A percentile compares a stretch with the other conserved stretches of the same genome.
Conservation (phyloP, 2,113 vertebrate genomes). For the Polypterus bichir region DNA sequence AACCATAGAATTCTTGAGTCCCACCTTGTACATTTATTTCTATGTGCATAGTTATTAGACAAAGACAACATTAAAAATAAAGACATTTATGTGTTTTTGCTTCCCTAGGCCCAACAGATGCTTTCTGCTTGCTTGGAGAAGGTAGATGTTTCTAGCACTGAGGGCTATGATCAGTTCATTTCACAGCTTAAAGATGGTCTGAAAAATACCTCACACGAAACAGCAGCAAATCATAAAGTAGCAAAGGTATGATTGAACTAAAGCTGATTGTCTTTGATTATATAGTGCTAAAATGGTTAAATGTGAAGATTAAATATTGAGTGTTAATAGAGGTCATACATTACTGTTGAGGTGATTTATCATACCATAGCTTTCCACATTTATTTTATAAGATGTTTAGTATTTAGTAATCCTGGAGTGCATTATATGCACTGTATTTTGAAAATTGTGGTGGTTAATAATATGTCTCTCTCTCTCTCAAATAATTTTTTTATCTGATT, state of each 20-base stretch:
- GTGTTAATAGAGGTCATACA: no score
- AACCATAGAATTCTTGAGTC: background rate
- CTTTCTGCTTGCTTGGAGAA: conserved; percentile 92
- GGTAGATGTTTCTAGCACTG: conserved; percentile 86
- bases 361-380: no score
- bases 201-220: conserved; percentile 98
- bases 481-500: no score
- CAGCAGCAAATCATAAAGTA: conserved; percentile 98
- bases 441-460: no score
- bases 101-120: conserved; percentile 80
- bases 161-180: conserved; percentile 93
- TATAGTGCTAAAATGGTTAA: no score
- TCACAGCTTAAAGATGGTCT: conserved; percentile 93
- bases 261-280: background rate
- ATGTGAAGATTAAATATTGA: no score
- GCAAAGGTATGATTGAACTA: conserved; percentile 70
- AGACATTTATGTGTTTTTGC: background rate
- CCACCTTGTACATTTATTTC: background rate
- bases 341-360: no score
- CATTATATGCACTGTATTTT: no score
- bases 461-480: no score
- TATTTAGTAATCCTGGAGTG: no score
- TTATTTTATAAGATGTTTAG: no score
- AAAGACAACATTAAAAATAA: background rate
- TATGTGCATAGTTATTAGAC: background rate